Conservation (phyloP, 2,797 vertebrate genomes). For the Novumbra hubbsi region DNA sequence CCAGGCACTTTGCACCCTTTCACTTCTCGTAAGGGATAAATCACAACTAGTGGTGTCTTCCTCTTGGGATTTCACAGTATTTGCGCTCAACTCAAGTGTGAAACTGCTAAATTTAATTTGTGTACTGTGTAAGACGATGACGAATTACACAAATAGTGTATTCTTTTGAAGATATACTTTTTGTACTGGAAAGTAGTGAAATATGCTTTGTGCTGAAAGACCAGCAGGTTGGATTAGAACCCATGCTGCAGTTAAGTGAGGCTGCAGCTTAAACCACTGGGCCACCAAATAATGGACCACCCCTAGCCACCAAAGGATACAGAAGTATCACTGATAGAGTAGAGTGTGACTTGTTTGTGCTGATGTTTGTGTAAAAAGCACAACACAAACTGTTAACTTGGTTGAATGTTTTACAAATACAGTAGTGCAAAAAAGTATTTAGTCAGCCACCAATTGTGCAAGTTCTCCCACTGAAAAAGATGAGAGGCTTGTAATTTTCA, state of each 20-base stretch:
- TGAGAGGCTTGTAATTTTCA: too few species aligned
- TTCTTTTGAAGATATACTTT: not conserved
- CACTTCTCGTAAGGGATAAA: slow-evolving; percentile 36
- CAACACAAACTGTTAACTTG: not conserved
- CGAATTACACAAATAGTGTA: not conserved
- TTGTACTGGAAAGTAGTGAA: too few species aligned
- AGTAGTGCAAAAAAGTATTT: too few species aligned
- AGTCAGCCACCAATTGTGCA: too few species aligned
- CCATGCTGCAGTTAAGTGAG: too few species aligned
- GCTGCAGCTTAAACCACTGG: too few species aligned
- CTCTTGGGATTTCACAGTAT: slow-evolving; percentile 32
- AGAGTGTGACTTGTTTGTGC: not conserved
- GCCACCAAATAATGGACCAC: too few species aligned
- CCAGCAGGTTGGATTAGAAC: too few species aligned
- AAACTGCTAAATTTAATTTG: slow-evolving; percentile 33
- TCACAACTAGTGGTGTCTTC: slow-evolving; percentile 39
- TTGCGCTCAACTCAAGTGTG: slow-evolving; percentile 39
- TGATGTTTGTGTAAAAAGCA: slow-evolving; percentile 32
- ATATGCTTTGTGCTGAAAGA: too few species aligned
- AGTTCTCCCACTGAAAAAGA: too few species aligned
- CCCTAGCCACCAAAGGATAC: not conserved
- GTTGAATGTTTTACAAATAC: slow-evolving; percentile 21
- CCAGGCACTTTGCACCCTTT: slow-evolving; percentile 24
- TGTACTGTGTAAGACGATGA: not conserved
- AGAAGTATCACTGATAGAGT: not conserved